phyloP scores from a whole-genome alignment of 2,113 vertebrate species.

The Taurulus bubalis region DNA sequence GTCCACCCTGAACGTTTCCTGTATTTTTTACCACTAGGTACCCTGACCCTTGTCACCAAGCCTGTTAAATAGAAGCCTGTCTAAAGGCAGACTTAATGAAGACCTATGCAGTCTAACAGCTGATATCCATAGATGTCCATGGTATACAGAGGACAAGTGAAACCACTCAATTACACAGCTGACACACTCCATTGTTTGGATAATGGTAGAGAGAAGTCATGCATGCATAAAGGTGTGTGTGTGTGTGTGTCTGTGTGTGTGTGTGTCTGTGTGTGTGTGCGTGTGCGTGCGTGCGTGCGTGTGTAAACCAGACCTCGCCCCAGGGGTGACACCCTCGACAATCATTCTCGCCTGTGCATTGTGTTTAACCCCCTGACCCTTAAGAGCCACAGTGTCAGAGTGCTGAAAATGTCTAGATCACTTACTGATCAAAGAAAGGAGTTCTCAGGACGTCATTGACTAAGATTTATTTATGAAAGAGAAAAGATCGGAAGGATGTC shows the following conservation, averaged over 20 bases:
- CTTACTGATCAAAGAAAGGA: slow-evolving; percentile 54
- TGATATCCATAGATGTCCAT: slow-evolving; percentile 38
- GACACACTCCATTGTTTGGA: slow-evolving; percentile 65
- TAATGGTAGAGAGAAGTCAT: slow-evolving; percentile 69
- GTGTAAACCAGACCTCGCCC: slow-evolving; percentile 48
- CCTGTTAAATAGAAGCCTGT: slow-evolving; percentile 6
- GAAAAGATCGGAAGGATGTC: background rate
- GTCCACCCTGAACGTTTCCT: background rate
- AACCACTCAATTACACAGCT: slow-evolving; percentile 56
- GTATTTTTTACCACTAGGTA: background rate
- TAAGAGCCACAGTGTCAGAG: slow-evolving; percentile 53
- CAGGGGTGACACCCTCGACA: slow-evolving; percentile 66
- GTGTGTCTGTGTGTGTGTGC: slow-evolving; percentile 39
- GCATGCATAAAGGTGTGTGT: slow-evolving; percentile 66
- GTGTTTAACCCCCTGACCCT: slow-evolving; percentile 78
- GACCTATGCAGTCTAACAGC: slow-evolving; percentile 37
- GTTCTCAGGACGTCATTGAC: slow-evolving; percentile 50
- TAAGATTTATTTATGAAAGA: slow-evolving; percentile 38
- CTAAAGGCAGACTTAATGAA: slow-evolving; percentile 31
- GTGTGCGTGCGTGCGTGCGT: slow-evolving; percentile 37
- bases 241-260: slow-evolving; percentile 16
- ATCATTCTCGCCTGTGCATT: slow-evolving; percentile 74
- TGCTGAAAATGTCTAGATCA: slow-evolving; percentile 77
- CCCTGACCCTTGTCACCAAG: background rate
- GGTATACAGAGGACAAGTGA: slow-evolving; percentile 33